A percentile compares a stretch with the other conserved stretches of the same genome.
Evolutionary conservation across 2,888 invertebrate genomes (phyloP).

Genomic region (Drosophila neutralis): DNA sequence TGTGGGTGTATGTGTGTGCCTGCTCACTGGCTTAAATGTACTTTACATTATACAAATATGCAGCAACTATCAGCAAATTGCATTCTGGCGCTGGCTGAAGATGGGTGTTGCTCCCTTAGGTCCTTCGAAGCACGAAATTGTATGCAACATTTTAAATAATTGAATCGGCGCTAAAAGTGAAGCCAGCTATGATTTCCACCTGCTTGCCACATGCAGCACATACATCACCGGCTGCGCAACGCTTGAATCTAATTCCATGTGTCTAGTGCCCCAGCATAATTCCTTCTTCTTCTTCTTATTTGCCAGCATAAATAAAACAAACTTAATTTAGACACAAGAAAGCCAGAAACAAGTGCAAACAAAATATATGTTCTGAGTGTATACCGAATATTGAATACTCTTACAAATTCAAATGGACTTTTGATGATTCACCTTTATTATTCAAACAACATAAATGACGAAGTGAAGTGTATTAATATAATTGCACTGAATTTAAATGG

Average conservation of each 20-base stretch:
- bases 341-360: constrained; percentile 1
- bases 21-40: constrained; percentile 22
- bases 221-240: constrained; percentile 14
- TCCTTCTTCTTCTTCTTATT: constrained; percentile 12
- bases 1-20: constrained; percentile 3
- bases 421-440: neutral
- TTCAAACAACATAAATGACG: neutral
- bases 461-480: neutral
- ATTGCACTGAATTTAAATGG: neutral
- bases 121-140: constrained; percentile 44
- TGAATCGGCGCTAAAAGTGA: constrained; percentile 54
- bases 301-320: constrained; percentile 57
- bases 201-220: constrained; percentile 20
- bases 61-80: constrained; percentile 67
- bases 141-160: constrained; percentile 70
- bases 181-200: constrained; percentile 51
- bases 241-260: constrained; percentile 49
- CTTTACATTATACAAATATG: constrained; percentile 50
- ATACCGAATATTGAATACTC: constrained; percentile 15
- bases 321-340: constrained; percentile 45
- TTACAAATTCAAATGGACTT: neutral
- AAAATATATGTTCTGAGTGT: neutral
- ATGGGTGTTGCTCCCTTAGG: constrained; percentile 31
- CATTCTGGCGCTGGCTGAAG: constrained; percentile 37
- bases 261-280: constrained; percentile 46